phyloP scores from a whole-genome alignment of 2,113 vertebrate genomes.

The Octodon degus region DNA sequence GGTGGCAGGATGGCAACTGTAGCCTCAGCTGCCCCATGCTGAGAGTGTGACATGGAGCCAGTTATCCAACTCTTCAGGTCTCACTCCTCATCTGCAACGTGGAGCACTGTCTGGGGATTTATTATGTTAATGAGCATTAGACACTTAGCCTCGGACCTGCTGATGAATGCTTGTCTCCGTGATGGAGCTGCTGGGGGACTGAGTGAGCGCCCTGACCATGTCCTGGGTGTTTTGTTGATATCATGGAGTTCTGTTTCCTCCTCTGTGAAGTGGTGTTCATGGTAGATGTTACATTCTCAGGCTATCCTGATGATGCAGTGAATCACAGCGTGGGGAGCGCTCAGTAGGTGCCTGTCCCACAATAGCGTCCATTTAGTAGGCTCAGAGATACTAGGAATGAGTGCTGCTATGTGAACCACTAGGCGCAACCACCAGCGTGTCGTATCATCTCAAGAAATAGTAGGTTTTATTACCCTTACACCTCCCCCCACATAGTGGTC shows the following conservation, averaged over 20 bases:
- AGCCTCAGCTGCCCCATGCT: not conserved
- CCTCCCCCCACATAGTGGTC: not conserved
- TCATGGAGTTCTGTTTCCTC: not conserved
- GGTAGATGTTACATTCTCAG: not conserved
- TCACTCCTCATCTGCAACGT: not conserved
- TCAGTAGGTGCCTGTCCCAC: not conserved
- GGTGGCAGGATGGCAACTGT: not conserved
- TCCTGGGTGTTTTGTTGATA: not conserved
- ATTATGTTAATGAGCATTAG: rapidly evolving
- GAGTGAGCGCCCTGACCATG: not conserved
- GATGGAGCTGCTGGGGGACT: not conserved
- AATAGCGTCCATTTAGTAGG: not conserved
- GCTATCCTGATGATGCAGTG: not conserved
- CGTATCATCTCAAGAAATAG: not conserved
- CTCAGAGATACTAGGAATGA: not conserved
- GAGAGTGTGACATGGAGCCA: not conserved
- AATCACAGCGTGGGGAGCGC: not conserved
- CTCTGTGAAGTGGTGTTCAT: slow-evolving; percentile 7
- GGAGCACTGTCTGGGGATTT: not conserved
- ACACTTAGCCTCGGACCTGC: not conserved
- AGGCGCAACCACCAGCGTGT: not conserved
- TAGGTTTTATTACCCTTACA: not conserved
- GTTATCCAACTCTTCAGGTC: not conserved
- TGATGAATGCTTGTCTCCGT: too few species aligned
- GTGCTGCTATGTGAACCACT: not conserved